Evolutionary conservation across 2,797 vertebrate genomes (phyloP).

Genomic region (Bufotes viridis): DNA sequence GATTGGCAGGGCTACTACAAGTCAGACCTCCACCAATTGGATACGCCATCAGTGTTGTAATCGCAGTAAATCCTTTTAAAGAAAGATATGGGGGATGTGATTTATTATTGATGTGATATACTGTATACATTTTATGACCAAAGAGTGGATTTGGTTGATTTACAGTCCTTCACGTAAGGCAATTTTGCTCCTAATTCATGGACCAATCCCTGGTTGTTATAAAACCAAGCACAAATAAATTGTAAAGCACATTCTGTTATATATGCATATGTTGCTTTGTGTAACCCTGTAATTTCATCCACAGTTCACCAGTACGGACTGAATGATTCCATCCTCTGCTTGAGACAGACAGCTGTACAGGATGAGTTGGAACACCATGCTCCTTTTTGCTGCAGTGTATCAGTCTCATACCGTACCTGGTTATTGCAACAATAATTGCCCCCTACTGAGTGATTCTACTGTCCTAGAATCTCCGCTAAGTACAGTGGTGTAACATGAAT

Average conservation of each 20-base stretch:
- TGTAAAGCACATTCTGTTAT: background rate
- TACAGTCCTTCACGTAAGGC: background rate
- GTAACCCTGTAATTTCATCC: background rate
- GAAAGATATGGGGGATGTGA: background rate
- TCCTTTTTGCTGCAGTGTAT: background rate
- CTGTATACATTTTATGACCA: conserved; percentile 6
- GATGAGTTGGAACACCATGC: background rate
- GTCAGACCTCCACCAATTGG: no score
- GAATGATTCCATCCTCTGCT: background rate
- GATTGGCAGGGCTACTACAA: no score
- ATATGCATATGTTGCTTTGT: background rate
- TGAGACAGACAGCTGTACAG: background rate
- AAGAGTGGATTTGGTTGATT: conserved; percentile 38
- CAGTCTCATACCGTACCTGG: no score
- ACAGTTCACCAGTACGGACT: background rate
- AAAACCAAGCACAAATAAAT: background rate
- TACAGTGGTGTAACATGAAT: background rate
- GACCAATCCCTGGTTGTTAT: background rate
- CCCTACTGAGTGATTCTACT: no score
- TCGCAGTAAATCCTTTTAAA: no score
- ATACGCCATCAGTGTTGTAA: no score
- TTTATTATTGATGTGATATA: background rate
- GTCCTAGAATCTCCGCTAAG: background rate
- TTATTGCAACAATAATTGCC: background rate
- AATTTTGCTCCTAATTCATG: background rate